Percentiles rank a stretch among this genome's conserved stretches.
These are phyloP conservation scores for Australoheros scitulus DNA, from an alignment of 2,113 vertebrate species.

Conservation along the genomic window DNA sequence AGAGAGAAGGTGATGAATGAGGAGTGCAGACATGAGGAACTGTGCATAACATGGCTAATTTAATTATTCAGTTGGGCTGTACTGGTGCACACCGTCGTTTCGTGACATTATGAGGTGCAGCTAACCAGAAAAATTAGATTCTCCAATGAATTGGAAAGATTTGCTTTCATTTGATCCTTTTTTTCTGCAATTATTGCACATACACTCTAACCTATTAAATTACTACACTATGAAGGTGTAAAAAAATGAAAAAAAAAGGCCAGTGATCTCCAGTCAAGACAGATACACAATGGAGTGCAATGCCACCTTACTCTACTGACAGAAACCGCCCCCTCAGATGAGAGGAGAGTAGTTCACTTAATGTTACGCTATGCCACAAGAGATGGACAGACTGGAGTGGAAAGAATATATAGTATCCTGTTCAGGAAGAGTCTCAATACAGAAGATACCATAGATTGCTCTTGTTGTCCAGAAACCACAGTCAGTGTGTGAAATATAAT, in stretches of 20 bases:
- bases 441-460: conserved; percentile 26
- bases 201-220: background rate
- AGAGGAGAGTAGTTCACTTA: conserved; percentile 21
- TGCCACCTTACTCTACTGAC: conserved; percentile 20
- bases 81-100: conserved; percentile 29
- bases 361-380: conserved; percentile 27
- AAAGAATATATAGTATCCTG: background rate
- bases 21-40: conserved; percentile 38
- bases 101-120: conserved; percentile 10
- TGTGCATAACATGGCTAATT: conserved; percentile 50
- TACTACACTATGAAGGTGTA: background rate
- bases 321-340: conserved; percentile 28
- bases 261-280: conserved; percentile 26
- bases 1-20: background rate
- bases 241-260: background rate
- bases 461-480: conserved; percentile 38
- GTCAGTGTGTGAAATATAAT: background rate
- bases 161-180: background rate
- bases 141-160: background rate
- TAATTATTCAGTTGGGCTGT: conserved; percentile 49
- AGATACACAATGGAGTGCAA: conserved; percentile 8
- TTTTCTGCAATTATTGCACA: background rate
- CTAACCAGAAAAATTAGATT: conserved; percentile 18
- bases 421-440: background rate
- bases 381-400: conserved; percentile 19